A percentile compares a stretch with the other conserved stretches of the same genome.
These are phyloP conservation scores for Xenopus laevis DNA, from an alignment of 2,113 vertebrate species.

Conservation along the genomic window DNA sequence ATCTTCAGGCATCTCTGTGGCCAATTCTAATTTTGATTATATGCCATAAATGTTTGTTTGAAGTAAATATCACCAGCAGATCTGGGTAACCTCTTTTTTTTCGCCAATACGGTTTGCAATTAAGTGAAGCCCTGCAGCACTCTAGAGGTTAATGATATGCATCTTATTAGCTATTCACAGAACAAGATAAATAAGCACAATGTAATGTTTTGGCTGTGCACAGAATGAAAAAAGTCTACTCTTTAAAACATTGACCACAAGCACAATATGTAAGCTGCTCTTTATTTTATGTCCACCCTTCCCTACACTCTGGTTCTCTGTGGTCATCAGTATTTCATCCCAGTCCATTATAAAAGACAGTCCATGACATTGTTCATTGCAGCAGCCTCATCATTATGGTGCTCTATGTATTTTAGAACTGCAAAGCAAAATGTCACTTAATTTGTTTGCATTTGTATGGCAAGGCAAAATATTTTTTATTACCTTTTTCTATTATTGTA, in stretches of 20 bases:
- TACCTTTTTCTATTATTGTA: conserved; percentile 84
- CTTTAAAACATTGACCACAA: conserved; percentile 7
- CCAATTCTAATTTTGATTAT: background rate
- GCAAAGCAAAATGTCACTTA: conserved; percentile 71
- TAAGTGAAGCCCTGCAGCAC: background rate
- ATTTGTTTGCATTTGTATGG: conserved; percentile 81
- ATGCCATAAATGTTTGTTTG: background rate
- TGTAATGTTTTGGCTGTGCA: conserved; percentile 3
- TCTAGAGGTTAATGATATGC: background rate
- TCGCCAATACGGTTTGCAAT: background rate
- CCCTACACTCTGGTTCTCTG: background rate
- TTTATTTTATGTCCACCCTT: background rate
- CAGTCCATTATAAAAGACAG: conserved; percentile 58
- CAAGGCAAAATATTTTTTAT: conserved; percentile 81
- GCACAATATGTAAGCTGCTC: conserved; percentile 24
- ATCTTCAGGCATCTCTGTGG: background rate
- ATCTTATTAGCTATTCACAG: background rate
- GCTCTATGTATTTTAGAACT: conserved; percentile 74
- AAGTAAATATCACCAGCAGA: conserved; percentile 27
- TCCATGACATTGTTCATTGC: conserved; percentile 61
- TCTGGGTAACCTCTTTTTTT: background rate
- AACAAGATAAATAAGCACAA: conserved; percentile 24
- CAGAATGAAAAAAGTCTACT: background rate
- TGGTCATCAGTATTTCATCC: conserved; percentile 59
- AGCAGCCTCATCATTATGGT: conserved; percentile 72